phyloP scores from a whole-genome alignment of 2,113 vertebrate genomes.

The Cettia cetti region DNA sequence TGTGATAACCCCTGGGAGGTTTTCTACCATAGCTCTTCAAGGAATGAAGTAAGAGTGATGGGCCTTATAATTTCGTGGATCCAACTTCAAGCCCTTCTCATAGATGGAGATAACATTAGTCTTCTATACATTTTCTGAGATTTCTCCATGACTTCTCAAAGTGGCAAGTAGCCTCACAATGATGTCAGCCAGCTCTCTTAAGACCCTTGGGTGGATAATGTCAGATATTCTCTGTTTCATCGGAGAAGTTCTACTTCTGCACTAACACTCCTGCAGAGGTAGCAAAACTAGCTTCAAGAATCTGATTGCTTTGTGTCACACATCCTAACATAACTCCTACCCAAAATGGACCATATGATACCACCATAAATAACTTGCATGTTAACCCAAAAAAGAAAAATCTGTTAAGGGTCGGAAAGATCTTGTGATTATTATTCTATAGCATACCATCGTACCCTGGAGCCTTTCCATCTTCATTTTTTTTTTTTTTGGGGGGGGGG shows the following conservation, averaged over 20 bases:
- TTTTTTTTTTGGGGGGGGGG: fast-evolving
- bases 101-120: neutral
- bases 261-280: neutral
- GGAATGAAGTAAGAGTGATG: neutral
- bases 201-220: neutral
- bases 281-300: neutral
- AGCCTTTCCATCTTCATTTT: neutral
- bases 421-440: neutral
- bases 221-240: neutral
- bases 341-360: neutral
- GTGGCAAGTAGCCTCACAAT: neutral
- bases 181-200: neutral
- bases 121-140: neutral
- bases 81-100: neutral
- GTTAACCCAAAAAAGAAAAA: neutral
- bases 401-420: neutral
- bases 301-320: neutral
- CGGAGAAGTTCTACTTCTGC: neutral
- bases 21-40: neutral
- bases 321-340: neutral
- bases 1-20: neutral
- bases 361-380: neutral
- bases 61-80: neutral
- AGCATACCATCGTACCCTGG: neutral
- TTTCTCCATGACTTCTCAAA: neutral